These are phyloP conservation scores for Sphaerodactylus townsendi DNA, from an alignment of 2,113 vertebrate genomes.

Conservation along the genomic window DNA sequence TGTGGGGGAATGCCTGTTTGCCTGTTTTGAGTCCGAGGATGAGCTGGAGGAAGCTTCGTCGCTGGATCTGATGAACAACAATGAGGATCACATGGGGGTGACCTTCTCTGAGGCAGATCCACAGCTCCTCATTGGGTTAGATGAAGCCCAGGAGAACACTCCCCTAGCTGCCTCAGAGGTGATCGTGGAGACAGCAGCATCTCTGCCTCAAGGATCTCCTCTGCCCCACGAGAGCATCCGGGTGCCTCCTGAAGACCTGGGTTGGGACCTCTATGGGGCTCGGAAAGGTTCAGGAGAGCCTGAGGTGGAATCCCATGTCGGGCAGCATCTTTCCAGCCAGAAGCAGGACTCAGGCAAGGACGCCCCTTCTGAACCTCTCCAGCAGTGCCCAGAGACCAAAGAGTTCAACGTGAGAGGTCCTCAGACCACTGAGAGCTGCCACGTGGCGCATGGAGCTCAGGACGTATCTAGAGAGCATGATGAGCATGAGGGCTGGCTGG, in stretches of 20 bases:
- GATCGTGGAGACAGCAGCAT: accelerated
- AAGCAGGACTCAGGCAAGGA: accelerated
- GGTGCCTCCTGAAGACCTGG: background rate
- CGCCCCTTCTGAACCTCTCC: accelerated
- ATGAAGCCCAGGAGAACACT: background rate
- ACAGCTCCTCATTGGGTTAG: background rate
- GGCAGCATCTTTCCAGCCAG: accelerated
- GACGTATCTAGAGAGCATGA: background rate
- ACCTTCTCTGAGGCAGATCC: background rate
- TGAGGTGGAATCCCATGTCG: background rate
- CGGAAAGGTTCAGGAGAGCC: background rate
- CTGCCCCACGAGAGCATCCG: accelerated
- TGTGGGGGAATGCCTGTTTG: background rate
- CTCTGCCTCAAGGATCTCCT: accelerated
- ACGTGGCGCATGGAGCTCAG: background rate
- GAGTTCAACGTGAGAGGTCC: background rate
- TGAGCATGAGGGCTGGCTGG: accelerated
- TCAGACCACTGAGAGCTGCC: accelerated
- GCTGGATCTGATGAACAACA: slow-evolving; percentile 29
- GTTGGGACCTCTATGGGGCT: background rate
- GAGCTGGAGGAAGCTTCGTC: slow-evolving; percentile 28
- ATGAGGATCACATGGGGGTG: background rate
- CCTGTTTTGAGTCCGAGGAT: slow-evolving; percentile 41
- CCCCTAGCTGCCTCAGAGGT: background rate
- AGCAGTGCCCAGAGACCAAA: background rate